Evolutionary conservation across 2,888 invertebrate genomes (phyloP).

Genomic region (Morpho achilles): DNA sequence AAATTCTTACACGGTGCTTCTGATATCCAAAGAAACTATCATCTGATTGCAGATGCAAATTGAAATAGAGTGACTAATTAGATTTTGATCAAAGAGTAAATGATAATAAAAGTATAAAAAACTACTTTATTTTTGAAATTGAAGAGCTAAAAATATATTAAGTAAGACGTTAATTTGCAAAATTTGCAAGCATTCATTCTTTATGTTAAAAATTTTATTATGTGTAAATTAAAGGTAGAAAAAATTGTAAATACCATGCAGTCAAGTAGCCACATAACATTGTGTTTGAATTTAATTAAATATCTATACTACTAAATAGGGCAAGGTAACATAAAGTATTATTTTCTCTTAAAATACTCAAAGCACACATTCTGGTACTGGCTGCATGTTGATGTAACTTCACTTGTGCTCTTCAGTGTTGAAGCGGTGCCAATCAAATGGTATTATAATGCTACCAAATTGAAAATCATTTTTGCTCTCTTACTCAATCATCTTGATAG

Average conservation of each 20-base stretch:
- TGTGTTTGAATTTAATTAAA: slow-evolving; percentile 35
- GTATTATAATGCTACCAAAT: slow-evolving; percentile 57
- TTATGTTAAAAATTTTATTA: slow-evolving; percentile 28
- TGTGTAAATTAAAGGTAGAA: slow-evolving; percentile 32
- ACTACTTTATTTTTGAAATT: slow-evolving; percentile 15
- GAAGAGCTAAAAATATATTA: slow-evolving; percentile 9
- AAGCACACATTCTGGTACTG: slow-evolving; percentile 61
- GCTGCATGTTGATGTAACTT: slow-evolving; percentile 54
- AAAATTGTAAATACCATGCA: slow-evolving; percentile 48
- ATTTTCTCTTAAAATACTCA: slow-evolving; percentile 27
- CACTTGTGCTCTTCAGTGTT: slow-evolving; percentile 62
- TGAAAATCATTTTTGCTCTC: slow-evolving; percentile 8
- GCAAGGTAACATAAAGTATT: slow-evolving; percentile 18
- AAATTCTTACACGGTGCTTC: slow-evolving; percentile 58
- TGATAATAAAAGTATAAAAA: slow-evolving; percentile 28
- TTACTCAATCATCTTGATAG: slow-evolving; percentile 37
- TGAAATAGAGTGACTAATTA: slow-evolving; percentile 56
- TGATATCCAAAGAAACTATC: slow-evolving; percentile 62
- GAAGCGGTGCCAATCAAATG: slow-evolving; percentile 68
- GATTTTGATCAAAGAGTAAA: slow-evolving; percentile 38
- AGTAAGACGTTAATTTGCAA: slow-evolving; percentile 36
- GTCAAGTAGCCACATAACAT: slow-evolving; percentile 45
- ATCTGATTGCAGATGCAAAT: slow-evolving; percentile 64
- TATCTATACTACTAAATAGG: slow-evolving; percentile 36
- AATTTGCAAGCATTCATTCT: slow-evolving; percentile 55